A percentile compares a stretch with the other conserved stretches of the same genome.
Evolutionary conservation across 2,113 vertebrate genomes (phyloP).

Genomic region (Pedetes capensis): DNA sequence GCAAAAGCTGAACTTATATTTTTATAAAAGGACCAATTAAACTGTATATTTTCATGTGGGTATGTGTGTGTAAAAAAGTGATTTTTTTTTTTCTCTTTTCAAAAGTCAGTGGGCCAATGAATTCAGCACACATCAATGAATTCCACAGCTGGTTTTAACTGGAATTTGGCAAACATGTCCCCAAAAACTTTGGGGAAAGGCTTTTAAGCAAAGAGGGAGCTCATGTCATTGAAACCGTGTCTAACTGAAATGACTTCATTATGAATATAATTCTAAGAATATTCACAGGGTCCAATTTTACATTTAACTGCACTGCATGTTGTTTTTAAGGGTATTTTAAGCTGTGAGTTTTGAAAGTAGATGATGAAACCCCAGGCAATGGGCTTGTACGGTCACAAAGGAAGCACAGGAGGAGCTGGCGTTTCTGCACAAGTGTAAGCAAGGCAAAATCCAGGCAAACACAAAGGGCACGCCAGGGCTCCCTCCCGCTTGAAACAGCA

Average conservation of each 20-base stretch:
- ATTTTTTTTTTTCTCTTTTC: conserved; percentile 24
- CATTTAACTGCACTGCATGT: background rate
- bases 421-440: background rate
- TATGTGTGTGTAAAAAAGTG: background rate
- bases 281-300: background rate
- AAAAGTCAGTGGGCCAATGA: conserved; percentile 29
- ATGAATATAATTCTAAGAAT: conserved; percentile 23
- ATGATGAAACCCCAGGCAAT: background rate
- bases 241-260: conserved; percentile 15
- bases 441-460: background rate
- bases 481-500: background rate
- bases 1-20: conserved; percentile 24
- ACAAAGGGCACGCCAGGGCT: rapidly evolving
- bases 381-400: background rate
- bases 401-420: background rate
- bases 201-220: conserved; percentile 24
- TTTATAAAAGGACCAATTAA: background rate
- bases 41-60: background rate
- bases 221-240: background rate
- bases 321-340: background rate
- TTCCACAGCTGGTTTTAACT: conserved; percentile 29
- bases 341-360: background rate
- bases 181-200: background rate
- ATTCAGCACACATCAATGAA: conserved; percentile 29
- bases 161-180: conserved; percentile 1